Conservation (phyloP, 2,888 invertebrate genomes). For the Epistrophe grossulariae region DNA sequence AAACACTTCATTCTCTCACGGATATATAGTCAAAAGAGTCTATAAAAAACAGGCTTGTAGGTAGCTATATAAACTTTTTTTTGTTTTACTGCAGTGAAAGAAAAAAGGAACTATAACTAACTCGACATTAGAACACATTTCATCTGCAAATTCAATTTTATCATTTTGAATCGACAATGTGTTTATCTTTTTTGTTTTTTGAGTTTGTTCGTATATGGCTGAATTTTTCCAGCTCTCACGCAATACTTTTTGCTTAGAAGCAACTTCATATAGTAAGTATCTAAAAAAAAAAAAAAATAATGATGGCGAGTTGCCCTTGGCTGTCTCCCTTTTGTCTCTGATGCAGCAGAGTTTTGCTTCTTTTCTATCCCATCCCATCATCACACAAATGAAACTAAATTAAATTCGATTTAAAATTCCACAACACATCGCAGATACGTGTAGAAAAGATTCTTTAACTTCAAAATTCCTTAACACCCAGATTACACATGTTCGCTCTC, state of each 20-base stretch:
- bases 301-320: slow-evolving; percentile 8
- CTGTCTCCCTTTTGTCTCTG: slow-evolving; percentile 30
- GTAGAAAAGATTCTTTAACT: slow-evolving; percentile 57
- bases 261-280: neutral
- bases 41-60: slow-evolving; percentile 30
- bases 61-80: neutral
- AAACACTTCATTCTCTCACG: slow-evolving; percentile 68
- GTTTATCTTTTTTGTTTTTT: slow-evolving; percentile 1
- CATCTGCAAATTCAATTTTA: slow-evolving; percentile 59
- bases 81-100: neutral
- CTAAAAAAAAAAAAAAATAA: neutral
- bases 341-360: neutral
- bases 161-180: neutral
- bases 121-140: slow-evolving; percentile 73
- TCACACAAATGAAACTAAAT: slow-evolving; percentile 58
- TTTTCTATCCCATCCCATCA: neutral
- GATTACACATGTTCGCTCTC: slow-evolving; percentile 76
- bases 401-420: slow-evolving; percentile 76
- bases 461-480: slow-evolving; percentile 74
- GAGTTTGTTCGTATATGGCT: neutral
- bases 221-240: slow-evolving; percentile 38
- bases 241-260: slow-evolving; percentile 28
- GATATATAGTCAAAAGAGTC: slow-evolving; percentile 32
- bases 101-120: slow-evolving; percentile 19
- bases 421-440: slow-evolving; percentile 60